Conservation (phyloP, 2,888 invertebrate genomes). For the Sphinx pinastri region DNA sequence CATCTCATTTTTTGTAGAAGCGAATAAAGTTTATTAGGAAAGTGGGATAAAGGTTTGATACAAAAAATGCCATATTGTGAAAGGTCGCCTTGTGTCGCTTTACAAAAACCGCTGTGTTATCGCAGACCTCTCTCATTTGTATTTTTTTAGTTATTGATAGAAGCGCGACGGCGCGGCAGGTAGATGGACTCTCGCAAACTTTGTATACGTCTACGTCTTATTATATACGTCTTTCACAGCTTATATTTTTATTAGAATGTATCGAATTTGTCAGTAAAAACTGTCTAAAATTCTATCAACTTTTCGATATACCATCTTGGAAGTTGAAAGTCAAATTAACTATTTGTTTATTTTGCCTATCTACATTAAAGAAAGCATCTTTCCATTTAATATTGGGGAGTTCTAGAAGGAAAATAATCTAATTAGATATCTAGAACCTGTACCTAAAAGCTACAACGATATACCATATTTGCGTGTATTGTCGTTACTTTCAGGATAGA, state of each 20-base stretch:
- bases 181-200: constrained; percentile 75
- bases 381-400: neutral
- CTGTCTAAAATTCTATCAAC: neutral
- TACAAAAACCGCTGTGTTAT: constrained; percentile 74
- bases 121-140: constrained; percentile 74
- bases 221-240: constrained; percentile 28
- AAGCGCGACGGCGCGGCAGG: constrained; percentile 66
- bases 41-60: constrained; percentile 74
- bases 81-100: constrained; percentile 77
- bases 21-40: constrained; percentile 81
- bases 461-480: too few relatives aligned
- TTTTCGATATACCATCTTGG: too few relatives aligned
- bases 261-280: constrained; percentile 13
- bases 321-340: too few relatives aligned
- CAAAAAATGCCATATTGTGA: constrained; percentile 73
- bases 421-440: too few relatives aligned
- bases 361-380: neutral
- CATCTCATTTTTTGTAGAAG: constrained; percentile 50
- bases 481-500: too few relatives aligned
- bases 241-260: constrained; percentile 27
- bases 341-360: too few relatives aligned
- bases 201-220: constrained; percentile 33
- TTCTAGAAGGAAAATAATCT: too few relatives aligned
- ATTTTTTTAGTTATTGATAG: constrained; percentile 74
- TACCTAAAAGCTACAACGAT: too few relatives aligned